phyloP scores from a whole-genome alignment of 1,140 invertebrate species.

The Bombus vancouverensis region DNA sequence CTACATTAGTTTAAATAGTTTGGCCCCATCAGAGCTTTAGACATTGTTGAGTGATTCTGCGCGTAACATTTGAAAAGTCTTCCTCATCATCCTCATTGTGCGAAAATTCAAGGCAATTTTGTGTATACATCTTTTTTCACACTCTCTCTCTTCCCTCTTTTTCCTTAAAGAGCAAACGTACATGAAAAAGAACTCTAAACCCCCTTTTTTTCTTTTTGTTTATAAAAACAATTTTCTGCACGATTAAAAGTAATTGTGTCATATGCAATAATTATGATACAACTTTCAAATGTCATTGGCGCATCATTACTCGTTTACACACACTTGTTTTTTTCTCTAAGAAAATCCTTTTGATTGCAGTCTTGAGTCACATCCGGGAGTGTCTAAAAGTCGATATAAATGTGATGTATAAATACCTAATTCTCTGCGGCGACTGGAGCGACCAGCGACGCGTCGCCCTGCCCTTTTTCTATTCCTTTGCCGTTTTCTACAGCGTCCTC shows the following conservation, averaged over 20 bases:
- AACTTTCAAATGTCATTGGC: conserved; percentile 55
- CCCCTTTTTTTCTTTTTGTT: background rate
- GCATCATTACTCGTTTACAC: conserved; percentile 66
- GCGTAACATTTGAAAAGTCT: conserved; percentile 47
- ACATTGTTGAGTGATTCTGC: conserved; percentile 64
- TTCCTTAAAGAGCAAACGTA: background rate
- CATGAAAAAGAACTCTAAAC: background rate
- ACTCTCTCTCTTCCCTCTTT: background rate
- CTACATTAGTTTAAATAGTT: conserved; percentile 68
- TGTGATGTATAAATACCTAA: conserved; percentile 57
- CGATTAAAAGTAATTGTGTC: background rate
- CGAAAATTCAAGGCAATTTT: conserved; percentile 17
- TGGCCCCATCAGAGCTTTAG: conserved; percentile 77
- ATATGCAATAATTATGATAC: no score
- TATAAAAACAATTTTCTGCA: conserved; percentile 13
- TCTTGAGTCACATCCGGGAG: conserved; percentile 78
- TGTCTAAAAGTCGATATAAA: conserved; percentile 62
- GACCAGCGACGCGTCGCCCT: conserved; percentile 71
- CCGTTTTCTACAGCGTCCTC: conserved; percentile 72
- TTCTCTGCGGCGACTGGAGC: conserved; percentile 65
- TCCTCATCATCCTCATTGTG: background rate
- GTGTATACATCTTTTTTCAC: background rate
- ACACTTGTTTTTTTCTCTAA: conserved; percentile 57
- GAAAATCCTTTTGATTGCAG: conserved; percentile 73
- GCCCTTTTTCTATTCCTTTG: conserved; percentile 72